Evolutionary conservation across 1,140 invertebrate genomes (phyloP), one percentile per base, ranked within the genome.

Genomic region (Hesperophylax magnus): DNA sequence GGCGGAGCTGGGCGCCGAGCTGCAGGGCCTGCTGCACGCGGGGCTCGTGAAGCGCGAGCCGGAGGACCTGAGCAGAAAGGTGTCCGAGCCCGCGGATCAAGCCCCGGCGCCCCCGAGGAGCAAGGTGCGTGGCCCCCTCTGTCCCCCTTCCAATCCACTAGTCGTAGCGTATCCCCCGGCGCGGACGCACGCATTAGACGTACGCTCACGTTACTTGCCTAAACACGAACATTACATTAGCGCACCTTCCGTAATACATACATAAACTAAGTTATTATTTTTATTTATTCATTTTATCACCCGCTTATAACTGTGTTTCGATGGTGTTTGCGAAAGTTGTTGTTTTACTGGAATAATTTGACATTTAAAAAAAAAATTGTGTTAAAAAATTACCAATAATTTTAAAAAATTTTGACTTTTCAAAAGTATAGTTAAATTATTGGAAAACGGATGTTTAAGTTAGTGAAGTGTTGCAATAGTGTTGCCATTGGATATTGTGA

Each of bases 31-130:
- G 86, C 88, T 90, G 56, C 89, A 90, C 88, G 89, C 89, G 86
- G 89, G 89, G 83, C 87, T 89, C 86, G 89, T 90, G 87, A 90
- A 90, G 87, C 88, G 89, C 87, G 89, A 90, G 87, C 89, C 89
- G 85, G 89, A 90, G 86, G 89, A 90, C 85, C 89, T 90, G 79
- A 90, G 89, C 89, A 89, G 89, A 86, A 90, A 90, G 88, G 89
- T 89, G 86, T 86, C 88, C 87, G 88, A 86, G 85, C 86, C 69
- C 84, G 82, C 86, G 84, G 87, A 88, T 83, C 89, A 87, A 86
- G 86, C 87, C 87, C 88, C 88, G 86, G 88, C 88, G 88, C 88
- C 88, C 86, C 88, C 88, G 87, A 87, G 86, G 78, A 78, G 78
- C 82, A 85, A 86, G 87, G 87, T 87, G 78, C 60, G 76, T 77